Conservation (phyloP, 2,888 invertebrate species). For the Agrotis exclamationis region DNA sequence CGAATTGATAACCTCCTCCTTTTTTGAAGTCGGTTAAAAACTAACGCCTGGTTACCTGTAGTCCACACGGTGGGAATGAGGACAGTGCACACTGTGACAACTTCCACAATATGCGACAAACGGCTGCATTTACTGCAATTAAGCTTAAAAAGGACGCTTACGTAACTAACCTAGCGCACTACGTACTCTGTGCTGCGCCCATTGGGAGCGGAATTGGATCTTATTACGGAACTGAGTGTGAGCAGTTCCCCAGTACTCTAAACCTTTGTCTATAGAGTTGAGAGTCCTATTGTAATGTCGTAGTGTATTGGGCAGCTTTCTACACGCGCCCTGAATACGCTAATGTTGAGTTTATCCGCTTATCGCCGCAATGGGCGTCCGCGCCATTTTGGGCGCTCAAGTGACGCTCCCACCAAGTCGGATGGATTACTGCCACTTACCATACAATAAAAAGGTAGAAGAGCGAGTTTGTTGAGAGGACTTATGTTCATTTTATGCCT, state of each 20-base stretch:
- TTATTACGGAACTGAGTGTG: constrained; percentile 43
- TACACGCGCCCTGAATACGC: constrained; percentile 78
- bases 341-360: constrained; percentile 67
- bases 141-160: constrained; percentile 67
- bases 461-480: background rate
- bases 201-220: constrained; percentile 45
- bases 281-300: constrained; percentile 55
- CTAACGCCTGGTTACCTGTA: background rate
- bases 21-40: too few relatives aligned
- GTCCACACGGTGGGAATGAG: constrained; percentile 46
- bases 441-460: constrained; percentile 26
- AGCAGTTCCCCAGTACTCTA: constrained; percentile 29
- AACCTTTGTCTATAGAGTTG: constrained; percentile 50
- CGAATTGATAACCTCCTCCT: too few relatives aligned
- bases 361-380: constrained; percentile 64
- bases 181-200: constrained; percentile 6
- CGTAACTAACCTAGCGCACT: constrained; percentile 50
- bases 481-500: constrained; percentile 2
- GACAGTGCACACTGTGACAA: constrained; percentile 34
- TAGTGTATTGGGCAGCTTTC: constrained; percentile 68
- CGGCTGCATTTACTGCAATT: constrained; percentile 63
- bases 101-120: constrained; percentile 55
- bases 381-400: constrained; percentile 65
- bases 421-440: constrained; percentile 41
- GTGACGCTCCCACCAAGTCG: constrained; percentile 28